Base-by-base conservation (phyloP, 1,140 invertebrate genomes). In the Macrobrachium rosenbergii region DNA sequence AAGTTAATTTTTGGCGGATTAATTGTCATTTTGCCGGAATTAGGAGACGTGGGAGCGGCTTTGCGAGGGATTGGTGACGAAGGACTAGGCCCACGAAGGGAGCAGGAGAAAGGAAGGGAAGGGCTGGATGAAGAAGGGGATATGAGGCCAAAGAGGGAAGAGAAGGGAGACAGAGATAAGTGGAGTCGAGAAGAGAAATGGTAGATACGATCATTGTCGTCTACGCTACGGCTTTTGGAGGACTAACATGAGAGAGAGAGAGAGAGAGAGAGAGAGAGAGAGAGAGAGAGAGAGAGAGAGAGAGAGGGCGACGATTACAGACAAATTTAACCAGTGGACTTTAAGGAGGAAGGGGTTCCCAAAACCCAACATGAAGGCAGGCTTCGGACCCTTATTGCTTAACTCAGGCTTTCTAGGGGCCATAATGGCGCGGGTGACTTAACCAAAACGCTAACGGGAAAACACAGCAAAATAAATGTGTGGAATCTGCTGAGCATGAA, bases 21-120 rank as follows among this genome's bases (percentile, higher is more conserved):
- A 77, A 77, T 77, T 77, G 75, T 77, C 75, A n/a, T 77, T 58
- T 77, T 43, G 45, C 8, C 45, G 45, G 75, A 77, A 77, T 77
- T 77, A 77, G 45, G 45, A 45, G 16, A 11, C 8, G 72, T 75
- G 72, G 43, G 72, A 45, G 16, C 37, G n/a, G 37, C 17, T 73
- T 21, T 6, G 17, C 11, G 75, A 7, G 7, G n/a, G 16, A 21
- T 21, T 43, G 45, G 16, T 45, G 45, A 14, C 17, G 16, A 58
- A 58, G 16, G 75, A 8, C 0, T 19, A n/a, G 6, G 45, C n/a
- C 0, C n/a, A 6, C 17, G 6, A 43, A 21, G 16, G 19, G 10
- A 21, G 75, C 14, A 11, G 19, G 45, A 52, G 17, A 28, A 17
- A 37, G 14, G 19, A 37, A n/a, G 75, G n/a, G 45, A n/a, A 43